Conservation (phyloP, 1,140 invertebrate genomes). For the Phthorimaea operculella region DNA sequence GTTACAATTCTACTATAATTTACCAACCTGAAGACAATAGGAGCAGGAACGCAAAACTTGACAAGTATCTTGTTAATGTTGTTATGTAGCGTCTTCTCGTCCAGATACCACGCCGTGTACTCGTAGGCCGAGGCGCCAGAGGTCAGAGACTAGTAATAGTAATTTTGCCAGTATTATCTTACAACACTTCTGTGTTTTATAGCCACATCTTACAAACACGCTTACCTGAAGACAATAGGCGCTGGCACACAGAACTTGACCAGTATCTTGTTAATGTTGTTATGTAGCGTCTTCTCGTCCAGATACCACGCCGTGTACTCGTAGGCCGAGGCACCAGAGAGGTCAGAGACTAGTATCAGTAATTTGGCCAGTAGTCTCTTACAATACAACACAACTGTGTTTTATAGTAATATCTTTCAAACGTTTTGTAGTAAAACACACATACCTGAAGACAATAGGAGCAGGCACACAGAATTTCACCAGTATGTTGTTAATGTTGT, state of each 20-base stretch:
- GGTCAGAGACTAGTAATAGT: too few relatives aligned
- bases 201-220: too few relatives aligned
- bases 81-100: slow-evolving; percentile 95
- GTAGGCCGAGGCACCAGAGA: slow-evolving; percentile 95
- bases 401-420: too few relatives aligned
- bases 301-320: slow-evolving; percentile 98
- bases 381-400: too few relatives aligned
- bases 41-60: slow-evolving; percentile 97
- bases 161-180: too few relatives aligned
- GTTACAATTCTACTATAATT: not conserved
- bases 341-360: too few relatives aligned
- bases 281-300: slow-evolving; percentile 95
- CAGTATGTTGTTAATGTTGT: slow-evolving; percentile 98
- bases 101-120: slow-evolving; percentile 97
- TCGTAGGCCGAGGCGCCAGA: slow-evolving; percentile 95
- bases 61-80: slow-evolving; percentile 99
- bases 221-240: slow-evolving; percentile 98
- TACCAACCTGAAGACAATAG: slow-evolving; percentile 92
- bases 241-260: slow-evolving; percentile 99
- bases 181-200: too few relatives aligned
- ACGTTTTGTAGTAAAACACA: too few relatives aligned
- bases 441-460: slow-evolving; percentile 98
- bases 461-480: slow-evolving; percentile 99
- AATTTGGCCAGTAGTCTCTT: too few relatives aligned
- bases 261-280: slow-evolving; percentile 98